phyloP scores from a whole-genome alignment of 2,797 vertebrate species.

The Enteromius unitaeniatus region DNA sequence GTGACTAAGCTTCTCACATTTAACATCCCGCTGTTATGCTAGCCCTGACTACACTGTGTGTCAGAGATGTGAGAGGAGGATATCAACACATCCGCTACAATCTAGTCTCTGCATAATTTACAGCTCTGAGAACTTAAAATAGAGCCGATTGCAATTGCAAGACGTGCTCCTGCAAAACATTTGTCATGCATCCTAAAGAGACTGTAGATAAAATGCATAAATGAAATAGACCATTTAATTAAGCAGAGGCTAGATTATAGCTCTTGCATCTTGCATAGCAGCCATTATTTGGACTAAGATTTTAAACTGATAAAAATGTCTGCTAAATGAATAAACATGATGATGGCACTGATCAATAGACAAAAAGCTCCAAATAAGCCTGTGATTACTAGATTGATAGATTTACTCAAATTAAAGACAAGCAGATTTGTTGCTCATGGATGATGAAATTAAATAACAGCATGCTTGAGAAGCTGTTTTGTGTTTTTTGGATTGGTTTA shows the following conservation, averaged over 20 bases:
- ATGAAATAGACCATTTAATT: not conserved
- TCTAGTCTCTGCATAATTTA: constrained; percentile 36
- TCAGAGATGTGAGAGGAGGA: constrained; percentile 40
- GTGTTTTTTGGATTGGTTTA: not conserved
- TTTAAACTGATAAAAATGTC: not conserved
- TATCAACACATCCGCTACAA: constrained; percentile 39
- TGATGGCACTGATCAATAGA: not conserved
- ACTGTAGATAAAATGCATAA: constrained; percentile 20
- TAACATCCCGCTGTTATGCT: constrained; percentile 23
- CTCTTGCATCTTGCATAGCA: not conserved
- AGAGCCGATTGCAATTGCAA: constrained; percentile 14
- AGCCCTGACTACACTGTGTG: constrained; percentile 37
- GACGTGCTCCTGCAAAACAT: constrained; percentile 18
- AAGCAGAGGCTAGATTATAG: not conserved
- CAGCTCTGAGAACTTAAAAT: constrained; percentile 38
- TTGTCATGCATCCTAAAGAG: constrained; percentile 11
- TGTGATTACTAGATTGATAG: not conserved
- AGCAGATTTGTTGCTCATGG: not conserved
- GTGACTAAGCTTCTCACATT: constrained; percentile 22
- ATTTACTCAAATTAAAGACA: not conserved
- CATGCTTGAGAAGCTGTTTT: not conserved
- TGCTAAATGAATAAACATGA: not conserved
- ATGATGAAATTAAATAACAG: not conserved
- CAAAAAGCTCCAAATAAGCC: constrained; percentile 1
- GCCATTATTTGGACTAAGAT: not conserved